Percentiles rank a stretch among this genome's conserved stretches.
Evolutionary conservation across 1,140 invertebrate species (phyloP).

Genomic region (Brachionus koreanus): DNA sequence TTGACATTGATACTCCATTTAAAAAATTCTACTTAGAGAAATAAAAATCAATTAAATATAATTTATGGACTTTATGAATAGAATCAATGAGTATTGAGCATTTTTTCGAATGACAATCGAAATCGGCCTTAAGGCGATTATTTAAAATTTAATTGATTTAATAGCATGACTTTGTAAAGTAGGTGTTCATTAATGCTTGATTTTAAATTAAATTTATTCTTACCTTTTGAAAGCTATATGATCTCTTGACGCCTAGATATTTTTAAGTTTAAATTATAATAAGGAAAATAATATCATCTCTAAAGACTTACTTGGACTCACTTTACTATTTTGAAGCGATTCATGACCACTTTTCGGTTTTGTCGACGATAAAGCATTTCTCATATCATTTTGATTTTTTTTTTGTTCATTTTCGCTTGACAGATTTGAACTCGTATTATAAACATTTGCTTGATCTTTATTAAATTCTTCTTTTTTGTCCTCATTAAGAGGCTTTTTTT

Average conservation of each 20-base stretch:
- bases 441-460: neutral
- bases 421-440: neutral
- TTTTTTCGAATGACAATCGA: conserved; percentile 1
- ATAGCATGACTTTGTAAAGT: neutral
- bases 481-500: conserved; percentile 29
- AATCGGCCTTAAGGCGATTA: neutral
- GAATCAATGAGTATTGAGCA: neutral
- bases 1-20: neutral
- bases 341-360: conserved; percentile 7
- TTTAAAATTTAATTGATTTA: conserved; percentile 7
- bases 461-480: neutral
- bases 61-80: neutral
- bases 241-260: neutral
- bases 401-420: neutral
- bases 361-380: neutral
- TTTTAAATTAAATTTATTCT: neutral
- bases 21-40: neutral
- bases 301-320: neutral
- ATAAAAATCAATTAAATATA: neutral
- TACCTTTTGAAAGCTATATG: conserved; percentile 19
- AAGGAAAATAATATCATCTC: neutral
- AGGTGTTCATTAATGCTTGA: neutral
- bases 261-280: neutral
- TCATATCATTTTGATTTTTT: neutral
- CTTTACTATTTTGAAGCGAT: conserved; percentile 6